phyloP scores from a whole-genome alignment of 2,797 vertebrate species.

The Fringilla coelebs region DNA sequence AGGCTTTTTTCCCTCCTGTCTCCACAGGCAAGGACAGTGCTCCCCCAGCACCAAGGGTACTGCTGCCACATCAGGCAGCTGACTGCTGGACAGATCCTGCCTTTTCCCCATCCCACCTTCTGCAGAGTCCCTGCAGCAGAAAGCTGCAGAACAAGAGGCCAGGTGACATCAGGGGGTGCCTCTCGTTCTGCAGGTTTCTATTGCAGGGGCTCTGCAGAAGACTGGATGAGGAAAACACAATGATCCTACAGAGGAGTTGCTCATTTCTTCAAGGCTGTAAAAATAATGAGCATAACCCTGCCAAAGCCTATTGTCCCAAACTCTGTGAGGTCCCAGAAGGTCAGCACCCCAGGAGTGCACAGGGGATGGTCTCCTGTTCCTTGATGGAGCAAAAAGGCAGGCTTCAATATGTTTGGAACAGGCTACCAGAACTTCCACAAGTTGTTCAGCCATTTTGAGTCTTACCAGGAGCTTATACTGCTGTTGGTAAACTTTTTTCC shows the following conservation, averaged over 20 bases:
- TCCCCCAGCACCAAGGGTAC: constrained; percentile 41
- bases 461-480: neutral
- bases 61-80: neutral
- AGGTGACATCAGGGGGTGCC: neutral
- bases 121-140: neutral
- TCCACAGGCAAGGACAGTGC: constrained; percentile 56
- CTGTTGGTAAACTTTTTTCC: neutral
- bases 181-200: neutral
- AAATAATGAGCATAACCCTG: neutral
- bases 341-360: neutral
- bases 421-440: neutral
- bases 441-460: neutral
- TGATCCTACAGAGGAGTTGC: neutral
- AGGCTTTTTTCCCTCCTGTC: constrained; percentile 21
- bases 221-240: neutral
- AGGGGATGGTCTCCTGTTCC: neutral
- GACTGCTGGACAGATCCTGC: neutral
- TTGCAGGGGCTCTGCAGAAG: neutral
- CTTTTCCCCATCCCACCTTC: neutral
- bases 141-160: neutral
- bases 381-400: neutral
- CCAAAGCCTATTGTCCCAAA: neutral
- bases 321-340: fast-evolving
- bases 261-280: neutral
- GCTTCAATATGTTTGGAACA: neutral